Base-by-base conservation (phyloP, 37 sponge, comb jelly and placozoan species). In the Dysidea cf. avara region DNA sequence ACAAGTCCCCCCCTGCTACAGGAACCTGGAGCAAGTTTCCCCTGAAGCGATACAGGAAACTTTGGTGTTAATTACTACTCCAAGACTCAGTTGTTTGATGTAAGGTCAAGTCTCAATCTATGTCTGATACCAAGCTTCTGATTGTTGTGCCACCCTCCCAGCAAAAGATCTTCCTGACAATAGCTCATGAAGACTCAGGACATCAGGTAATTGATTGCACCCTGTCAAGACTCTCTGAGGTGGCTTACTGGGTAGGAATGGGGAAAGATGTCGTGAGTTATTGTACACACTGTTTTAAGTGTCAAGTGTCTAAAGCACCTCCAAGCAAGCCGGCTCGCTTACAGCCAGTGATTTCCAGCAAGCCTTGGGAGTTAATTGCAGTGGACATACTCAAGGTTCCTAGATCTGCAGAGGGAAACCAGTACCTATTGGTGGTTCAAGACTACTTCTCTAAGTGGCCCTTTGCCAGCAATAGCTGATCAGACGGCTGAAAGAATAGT, bases 221-320 rank as follows among this genome's bases (percentile, higher is more conserved):
- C n/a, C 5, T 61, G 62, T 5, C 7, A 5, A 2, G 32, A 30
- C 7, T 61, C 20, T 20, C 62, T 33, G 33, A 61, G 7, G 33
- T 61, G 29, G 62, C 62, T 34, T 61, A 61, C 62, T 61, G 62
- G 62, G 62, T 61, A 20, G 62, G 62, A 24, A 25, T 61, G 33
- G 62, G 31, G 18, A 20, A 34, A 61, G 31, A 9, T 9, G 62
- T 61, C 17, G 62, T 7, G 3, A 4, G 32, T 3, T 34, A 61
- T 34, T 61, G 62, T 11, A 24, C 16, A 32, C 35, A 26, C 26
- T 64, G 66, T 17, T 21, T 18, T 20, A 28, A 7, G 14, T 64
- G 66, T 31, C 66, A 64, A 30, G 20, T 12, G 20, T 21, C 66
- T 16, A 64, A 64, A 31, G 34, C 33, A 20, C 13, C 66, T 11